These are phyloP conservation scores for Heliconius ismenius DNA, from an alignment of 2,888 invertebrate genomes.

Conservation along the genomic window DNA sequence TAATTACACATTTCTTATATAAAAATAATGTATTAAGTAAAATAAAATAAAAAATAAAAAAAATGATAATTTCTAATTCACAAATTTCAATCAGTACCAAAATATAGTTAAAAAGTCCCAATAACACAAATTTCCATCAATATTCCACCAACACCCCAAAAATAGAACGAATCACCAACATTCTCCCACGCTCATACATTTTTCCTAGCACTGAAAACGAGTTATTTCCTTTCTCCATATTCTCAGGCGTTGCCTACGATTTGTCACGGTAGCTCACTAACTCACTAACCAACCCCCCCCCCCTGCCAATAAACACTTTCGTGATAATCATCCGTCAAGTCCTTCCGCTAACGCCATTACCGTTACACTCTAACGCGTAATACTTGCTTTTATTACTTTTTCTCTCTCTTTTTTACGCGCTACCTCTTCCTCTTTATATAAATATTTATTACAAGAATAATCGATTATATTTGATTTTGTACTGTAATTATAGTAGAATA, in stretches of 20 bases:
- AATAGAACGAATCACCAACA: not conserved
- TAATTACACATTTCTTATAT: too few relatives aligned
- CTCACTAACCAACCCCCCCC: constrained; percentile 57
- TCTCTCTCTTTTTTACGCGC: constrained; percentile 56
- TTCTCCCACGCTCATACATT: constrained; percentile 20
- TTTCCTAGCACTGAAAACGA: constrained; percentile 44
- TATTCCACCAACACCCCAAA: not conserved
- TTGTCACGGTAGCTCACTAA: constrained; percentile 63
- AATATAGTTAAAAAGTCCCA: too few relatives aligned
- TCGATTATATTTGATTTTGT: constrained; percentile 47
- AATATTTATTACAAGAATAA: constrained; percentile 70
- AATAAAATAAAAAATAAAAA: too few relatives aligned
- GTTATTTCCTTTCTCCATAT: constrained; percentile 44
- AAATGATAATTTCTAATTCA: too few relatives aligned
- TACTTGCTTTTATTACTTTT: constrained; percentile 57
- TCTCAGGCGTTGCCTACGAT: constrained; percentile 52
- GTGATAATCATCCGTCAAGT: constrained; percentile 60
- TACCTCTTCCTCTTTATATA: constrained; percentile 66
- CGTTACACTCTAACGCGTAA: constrained; percentile 68
- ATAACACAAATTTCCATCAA: too few relatives aligned
- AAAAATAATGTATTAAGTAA: too few relatives aligned
- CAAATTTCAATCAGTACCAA: too few relatives aligned
- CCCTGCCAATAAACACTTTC: constrained; percentile 56
- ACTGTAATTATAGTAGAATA: constrained; percentile 49
- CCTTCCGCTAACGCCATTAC: constrained; percentile 61